Evolutionary conservation across 2,113 vertebrate species (phyloP), one percentile per base, ranked within the genome.

Genomic region (Thymallus thymallus): DNA sequence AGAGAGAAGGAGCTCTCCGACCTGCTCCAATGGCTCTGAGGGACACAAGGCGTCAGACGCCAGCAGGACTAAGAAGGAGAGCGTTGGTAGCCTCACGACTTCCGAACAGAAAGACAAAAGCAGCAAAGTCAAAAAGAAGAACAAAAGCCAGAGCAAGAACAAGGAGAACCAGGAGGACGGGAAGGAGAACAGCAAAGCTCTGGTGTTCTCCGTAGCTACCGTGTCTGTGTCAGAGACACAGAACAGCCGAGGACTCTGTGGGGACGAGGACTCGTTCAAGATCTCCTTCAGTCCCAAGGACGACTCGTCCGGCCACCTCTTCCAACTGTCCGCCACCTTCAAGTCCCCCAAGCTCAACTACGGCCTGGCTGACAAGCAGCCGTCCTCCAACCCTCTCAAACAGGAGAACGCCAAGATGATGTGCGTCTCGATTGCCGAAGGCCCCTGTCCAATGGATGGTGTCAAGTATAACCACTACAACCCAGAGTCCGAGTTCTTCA

Each of bases 281-380:
- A 99, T 98, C 90, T 95, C 96, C 74, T 98, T 98, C 81, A 96
- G 95, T 79, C 91, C 96, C 14, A 98, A 99, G 89, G 98, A 99
- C 22, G 97, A 99, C 80, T 92, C 95, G 16, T 95, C 98, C 2
- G 94, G 98, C 79, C 96, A 98, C 63, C 93, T 98, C 9, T 97
- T 98, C 90, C 97, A 98, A 80, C 91, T 98, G 84, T 90, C 95
- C 64, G 91, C 95, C 48, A 51, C 48, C 77, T 93, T 96, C 74
- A 99, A 97, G 79, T 96, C 97, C 64, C 95, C 98, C 0, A 99
- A 99, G 84, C 93, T 97, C 79, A 92, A 94, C 77, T 96, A 96
- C 92, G 93, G 93, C 77, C 89, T 97, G 86, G 91, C 89, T 62
- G 98, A 98, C 84, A 98, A 99, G 79, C 96, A 96, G 68, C 48